Evolutionary conservation across 2,113 vertebrate species (phyloP), one percentile per base, ranked within the genome.

Genomic region (Tauraco erythrolophus): DNA sequence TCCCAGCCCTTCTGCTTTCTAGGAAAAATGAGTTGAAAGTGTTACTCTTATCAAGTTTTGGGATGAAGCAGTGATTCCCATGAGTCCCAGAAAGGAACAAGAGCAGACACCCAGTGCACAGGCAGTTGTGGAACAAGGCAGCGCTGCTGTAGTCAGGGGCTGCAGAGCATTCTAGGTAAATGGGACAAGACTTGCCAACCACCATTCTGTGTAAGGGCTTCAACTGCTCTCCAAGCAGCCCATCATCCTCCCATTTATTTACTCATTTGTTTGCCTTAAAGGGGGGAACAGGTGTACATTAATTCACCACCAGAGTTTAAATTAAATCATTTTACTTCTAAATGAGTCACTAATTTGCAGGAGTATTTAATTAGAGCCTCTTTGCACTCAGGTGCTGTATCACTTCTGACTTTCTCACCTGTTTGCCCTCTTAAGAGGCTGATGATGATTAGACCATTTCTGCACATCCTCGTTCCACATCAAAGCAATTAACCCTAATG

Each of bases 251-350:
- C 62, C 22, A 0, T 94, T 95, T 96, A 96, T 95, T 96, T 97
- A 96, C 96, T 96, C 96, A 79, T 97, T 97, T 97, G 94, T 96
- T 95, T 94, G 72, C 90, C 93, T 96, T 95, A 95, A 96, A 95
- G 96, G 94, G 81, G 68, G 84, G 92, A 96, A 95, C 97, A 98
- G 97, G 97, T 98, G 97, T 95, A 96, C 95, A 96, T 97, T 97
- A 97, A 98, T 97, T 97, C 97, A 97, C 97, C 95, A 96, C 65
- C 89, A 90, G 88, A 84, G 77, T 95, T 97, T 88, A 96, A 95
- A 98, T 97, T 95, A 97, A 97, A 97, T 96, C 97, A 97, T 98
- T 97, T 97, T 92, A 96, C 95, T 97, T 97, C 97, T 97, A 98
- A 97, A 98, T 97, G 97, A 98, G 92, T 95, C 90, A 50, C 93